These are phyloP conservation scores for Drosophila sulfurigaster DNA, from an alignment of 1,140 invertebrate species.

Conservation along the genomic window DNA sequence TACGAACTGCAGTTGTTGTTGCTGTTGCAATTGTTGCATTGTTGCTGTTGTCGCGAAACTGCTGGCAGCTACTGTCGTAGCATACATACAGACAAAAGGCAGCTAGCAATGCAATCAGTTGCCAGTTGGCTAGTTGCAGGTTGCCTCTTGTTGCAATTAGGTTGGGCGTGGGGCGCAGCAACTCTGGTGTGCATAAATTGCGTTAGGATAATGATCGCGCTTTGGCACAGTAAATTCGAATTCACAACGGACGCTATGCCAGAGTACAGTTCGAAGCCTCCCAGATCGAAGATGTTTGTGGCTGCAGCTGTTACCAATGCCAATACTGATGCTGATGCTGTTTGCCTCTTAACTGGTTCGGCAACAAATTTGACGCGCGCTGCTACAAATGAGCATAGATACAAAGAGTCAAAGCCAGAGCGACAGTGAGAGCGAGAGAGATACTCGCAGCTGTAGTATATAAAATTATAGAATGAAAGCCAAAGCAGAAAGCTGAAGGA, in stretches of 20 bases:
- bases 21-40: conserved; percentile 39
- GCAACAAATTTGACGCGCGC: conserved; percentile 79
- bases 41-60: conserved; percentile 34
- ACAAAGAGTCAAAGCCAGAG: not conserved
- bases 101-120: conserved; percentile 58
- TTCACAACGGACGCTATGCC: conserved; percentile 63
- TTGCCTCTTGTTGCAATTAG: conserved; percentile 69
- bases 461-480: not conserved
- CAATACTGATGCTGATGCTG: conserved; percentile 1
- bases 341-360: conserved; percentile 69
- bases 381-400: conserved; percentile 72
- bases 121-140: conserved; percentile 41
- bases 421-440: conserved; percentile 26
- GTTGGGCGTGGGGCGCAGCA: conserved; percentile 72
- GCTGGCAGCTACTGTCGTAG: conserved; percentile 28
- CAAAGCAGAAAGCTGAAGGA: conserved; percentile 62
- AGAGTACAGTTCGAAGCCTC: conserved; percentile 71
- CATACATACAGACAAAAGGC: conserved; percentile 29
- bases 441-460: no score
- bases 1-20: conserved; percentile 60
- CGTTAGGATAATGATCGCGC: conserved; percentile 84
- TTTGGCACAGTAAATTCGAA: conserved; percentile 80
- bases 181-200: conserved; percentile 76
- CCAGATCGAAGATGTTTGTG: conserved; percentile 60
- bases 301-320: conserved; percentile 22